Evolutionary conservation across 1,140 invertebrate genomes (phyloP).

Genomic region (Drosophila pectinifera): DNA sequence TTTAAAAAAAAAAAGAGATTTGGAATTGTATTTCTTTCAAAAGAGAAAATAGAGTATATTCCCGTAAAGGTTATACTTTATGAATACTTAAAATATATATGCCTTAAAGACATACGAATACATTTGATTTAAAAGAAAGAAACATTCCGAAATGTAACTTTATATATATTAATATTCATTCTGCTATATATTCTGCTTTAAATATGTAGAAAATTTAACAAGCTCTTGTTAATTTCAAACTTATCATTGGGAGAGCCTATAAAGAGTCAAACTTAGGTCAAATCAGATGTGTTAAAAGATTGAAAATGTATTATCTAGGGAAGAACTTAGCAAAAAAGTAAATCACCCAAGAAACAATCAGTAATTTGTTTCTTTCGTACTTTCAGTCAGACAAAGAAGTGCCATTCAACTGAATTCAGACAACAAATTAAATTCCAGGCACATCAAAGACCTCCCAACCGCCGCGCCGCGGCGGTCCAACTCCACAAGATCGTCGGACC

Average conservation of each 20-base stretch:
- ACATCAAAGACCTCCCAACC: constrained; percentile 28
- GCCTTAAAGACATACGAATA: no score
- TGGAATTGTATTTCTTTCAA: background rate
- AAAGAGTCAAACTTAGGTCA: background rate
- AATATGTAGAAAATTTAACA: background rate
- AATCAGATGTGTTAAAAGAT: background rate
- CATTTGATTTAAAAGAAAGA: no score
- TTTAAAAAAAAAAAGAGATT: background rate
- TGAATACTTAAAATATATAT: no score
- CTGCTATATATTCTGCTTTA: background rate
- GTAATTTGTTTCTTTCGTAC: background rate
- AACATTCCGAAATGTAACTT: no score
- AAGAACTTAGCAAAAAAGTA: background rate
- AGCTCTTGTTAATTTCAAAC: background rate
- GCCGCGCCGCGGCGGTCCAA: background rate
- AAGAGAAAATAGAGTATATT: no score
- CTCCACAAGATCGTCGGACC: constrained; percentile 1
- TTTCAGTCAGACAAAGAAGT: background rate
- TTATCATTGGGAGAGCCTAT: background rate
- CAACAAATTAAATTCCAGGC: constrained; percentile 24
- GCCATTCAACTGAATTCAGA: constrained; percentile 17
- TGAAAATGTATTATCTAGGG: background rate
- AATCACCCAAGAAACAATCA: background rate
- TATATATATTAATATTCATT: background rate
- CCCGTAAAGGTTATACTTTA: no score